phyloP scores from a whole-genome alignment of 35 echinoderm and acorn worm species.

The Holothuria glaberrima region DNA sequence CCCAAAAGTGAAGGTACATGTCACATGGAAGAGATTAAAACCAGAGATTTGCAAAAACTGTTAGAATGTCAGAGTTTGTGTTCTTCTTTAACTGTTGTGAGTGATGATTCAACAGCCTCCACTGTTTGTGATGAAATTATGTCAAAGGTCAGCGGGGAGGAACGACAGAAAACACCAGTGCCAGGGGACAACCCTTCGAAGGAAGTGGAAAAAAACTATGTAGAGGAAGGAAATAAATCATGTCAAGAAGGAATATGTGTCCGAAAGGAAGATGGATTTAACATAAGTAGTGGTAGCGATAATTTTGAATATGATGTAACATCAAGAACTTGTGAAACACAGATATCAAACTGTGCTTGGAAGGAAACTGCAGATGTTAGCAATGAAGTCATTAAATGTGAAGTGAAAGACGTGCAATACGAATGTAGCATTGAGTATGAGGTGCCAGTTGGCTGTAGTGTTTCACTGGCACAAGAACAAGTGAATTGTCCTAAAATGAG shows the following conservation, averaged over 20 bases:
- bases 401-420: constrained; percentile 11
- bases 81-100: constrained; percentile 26
- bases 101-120: constrained; percentile 46
- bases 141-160: neutral
- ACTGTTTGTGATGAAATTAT: constrained; percentile 35
- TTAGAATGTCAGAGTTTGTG: constrained; percentile 51
- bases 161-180: neutral
- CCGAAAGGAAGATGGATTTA: too few relatives aligned
- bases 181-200: too few relatives aligned
- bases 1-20: too few relatives aligned
- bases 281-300: too few relatives aligned
- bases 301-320: too few relatives aligned
- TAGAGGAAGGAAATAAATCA: too few relatives aligned
- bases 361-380: neutral
- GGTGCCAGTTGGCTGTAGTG: constrained; percentile 33
- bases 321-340: too few relatives aligned
- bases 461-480: too few relatives aligned
- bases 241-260: too few relatives aligned
- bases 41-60: constrained; percentile 19
- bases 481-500: too few relatives aligned
- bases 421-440: constrained; percentile 45
- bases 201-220: too few relatives aligned
- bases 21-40: neutral
- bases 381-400: too few relatives aligned
- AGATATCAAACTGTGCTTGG: neutral